phyloP scores from a whole-genome alignment of 2,797 vertebrate genomes.

The Yasuhikotakia modesta region DNA sequence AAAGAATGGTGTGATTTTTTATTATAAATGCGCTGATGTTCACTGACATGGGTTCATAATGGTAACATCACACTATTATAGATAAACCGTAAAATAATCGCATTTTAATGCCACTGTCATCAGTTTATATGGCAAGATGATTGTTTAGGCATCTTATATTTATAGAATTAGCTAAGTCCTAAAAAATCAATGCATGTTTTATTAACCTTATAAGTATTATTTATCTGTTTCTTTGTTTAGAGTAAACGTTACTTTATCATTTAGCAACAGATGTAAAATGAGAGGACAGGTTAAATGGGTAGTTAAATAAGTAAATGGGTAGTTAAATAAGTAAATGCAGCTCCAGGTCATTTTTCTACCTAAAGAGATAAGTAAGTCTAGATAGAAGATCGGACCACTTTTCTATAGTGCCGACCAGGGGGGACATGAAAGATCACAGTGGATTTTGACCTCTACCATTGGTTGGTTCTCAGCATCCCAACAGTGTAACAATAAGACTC shows the following conservation, averaged over 20 bases:
- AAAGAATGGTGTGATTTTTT: too few relatives aligned
- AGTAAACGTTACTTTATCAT: not conserved
- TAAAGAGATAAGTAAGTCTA: not conserved
- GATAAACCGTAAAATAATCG: not conserved
- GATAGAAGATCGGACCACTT: not conserved
- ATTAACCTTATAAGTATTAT: too few relatives aligned
- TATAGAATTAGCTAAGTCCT: too few relatives aligned
- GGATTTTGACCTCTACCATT: not conserved
- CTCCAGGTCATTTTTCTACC: not conserved
- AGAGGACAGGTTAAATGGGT: not conserved
- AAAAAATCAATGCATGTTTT: too few relatives aligned
- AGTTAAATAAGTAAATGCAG: not conserved
- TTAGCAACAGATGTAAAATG: not conserved
- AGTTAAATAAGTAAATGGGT: not conserved
- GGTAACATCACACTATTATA: too few relatives aligned
- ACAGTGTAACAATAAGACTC: not conserved
- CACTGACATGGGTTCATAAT: not conserved
- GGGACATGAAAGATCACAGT: not conserved
- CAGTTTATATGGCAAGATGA: not conserved
- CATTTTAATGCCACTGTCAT: not conserved
- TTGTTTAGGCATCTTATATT: not conserved
- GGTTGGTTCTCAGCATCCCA: not conserved
- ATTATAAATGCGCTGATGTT: not conserved
- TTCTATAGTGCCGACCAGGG: not conserved
- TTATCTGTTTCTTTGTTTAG: not conserved